Conservation (phyloP, 2,797 vertebrate genomes). For the Pseudochromis fuscus region DNA sequence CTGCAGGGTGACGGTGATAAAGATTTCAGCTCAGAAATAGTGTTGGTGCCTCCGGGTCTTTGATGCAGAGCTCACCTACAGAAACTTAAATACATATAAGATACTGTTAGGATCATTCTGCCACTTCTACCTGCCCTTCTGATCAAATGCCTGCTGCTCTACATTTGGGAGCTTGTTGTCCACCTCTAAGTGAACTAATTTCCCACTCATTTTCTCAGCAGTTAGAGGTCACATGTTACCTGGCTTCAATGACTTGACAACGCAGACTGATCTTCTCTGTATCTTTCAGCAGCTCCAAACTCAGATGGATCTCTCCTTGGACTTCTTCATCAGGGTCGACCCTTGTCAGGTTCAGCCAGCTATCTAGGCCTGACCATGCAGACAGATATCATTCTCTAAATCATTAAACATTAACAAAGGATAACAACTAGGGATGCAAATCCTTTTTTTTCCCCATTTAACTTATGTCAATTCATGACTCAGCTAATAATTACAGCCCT, state of each 20-base stretch:
- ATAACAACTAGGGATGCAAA: neutral
- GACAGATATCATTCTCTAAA: neutral
- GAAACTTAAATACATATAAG: neutral
- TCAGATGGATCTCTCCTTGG: conserved; percentile 92
- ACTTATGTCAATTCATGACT: neutral
- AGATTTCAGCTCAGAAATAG: conserved; percentile 49
- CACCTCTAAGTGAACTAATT: neutral
- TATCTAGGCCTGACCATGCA: conserved; percentile 85
- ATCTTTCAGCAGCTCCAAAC: conserved; percentile 82
- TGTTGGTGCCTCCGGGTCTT: conserved; percentile 10
- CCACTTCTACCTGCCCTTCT: neutral
- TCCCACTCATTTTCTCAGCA: neutral
- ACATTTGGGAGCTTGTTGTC: too few relatives aligned
- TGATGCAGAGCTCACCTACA: conserved; percentile 12
- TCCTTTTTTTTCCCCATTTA: neutral
- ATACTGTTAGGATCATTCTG: neutral
- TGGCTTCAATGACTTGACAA: conserved; percentile 91
- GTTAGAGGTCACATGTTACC: conserved; percentile 74
- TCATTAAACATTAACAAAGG: neutral
- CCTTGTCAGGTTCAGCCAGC: conserved; percentile 90
- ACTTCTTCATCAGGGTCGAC: conserved; percentile 91
- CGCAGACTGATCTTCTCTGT: conserved; percentile 79
- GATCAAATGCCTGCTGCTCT: neutral
- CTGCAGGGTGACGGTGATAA: conserved; percentile 51
- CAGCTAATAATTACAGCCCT: neutral